These are phyloP conservation scores for Manis crassicaudata DNA, from an alignment of 2,797 vertebrate species.

Conservation along the genomic window DNA sequence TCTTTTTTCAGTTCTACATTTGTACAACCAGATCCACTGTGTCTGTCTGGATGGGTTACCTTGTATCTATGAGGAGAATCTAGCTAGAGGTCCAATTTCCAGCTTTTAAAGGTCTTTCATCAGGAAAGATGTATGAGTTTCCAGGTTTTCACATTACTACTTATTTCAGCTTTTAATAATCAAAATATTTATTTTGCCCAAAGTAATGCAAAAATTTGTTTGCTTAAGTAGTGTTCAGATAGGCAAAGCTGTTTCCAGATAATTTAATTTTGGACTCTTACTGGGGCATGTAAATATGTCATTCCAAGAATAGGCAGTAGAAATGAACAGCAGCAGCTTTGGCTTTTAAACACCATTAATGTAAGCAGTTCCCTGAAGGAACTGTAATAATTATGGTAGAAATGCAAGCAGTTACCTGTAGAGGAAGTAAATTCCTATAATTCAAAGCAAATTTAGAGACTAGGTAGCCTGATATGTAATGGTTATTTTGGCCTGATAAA, in stretches of 20 bases:
- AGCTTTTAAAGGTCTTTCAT: not conserved
- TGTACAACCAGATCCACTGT: not conserved
- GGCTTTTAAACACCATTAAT: not conserved
- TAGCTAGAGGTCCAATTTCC: not conserved
- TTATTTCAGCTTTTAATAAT: constrained; percentile 6
- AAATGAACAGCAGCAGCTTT: not conserved
- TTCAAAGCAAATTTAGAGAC: constrained; percentile 27
- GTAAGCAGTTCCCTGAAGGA: not conserved
- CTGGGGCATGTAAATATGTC: not conserved
- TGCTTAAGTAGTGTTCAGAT: not conserved
- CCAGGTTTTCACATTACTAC: not conserved
- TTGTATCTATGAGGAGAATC: not conserved
- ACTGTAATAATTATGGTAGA: not conserved
- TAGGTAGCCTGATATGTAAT: not conserved
- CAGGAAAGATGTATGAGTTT: not conserved
- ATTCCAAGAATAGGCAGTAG: not conserved
- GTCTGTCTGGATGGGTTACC: not conserved
- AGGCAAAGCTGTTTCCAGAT: not conserved
- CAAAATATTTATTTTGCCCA: not conserved
- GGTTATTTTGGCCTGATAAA: constrained; percentile 17
- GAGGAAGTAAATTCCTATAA: not conserved
- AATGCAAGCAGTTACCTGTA: not conserved
- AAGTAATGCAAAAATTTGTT: constrained; percentile 3
- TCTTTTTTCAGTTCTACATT: not conserved
- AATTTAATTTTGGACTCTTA: constrained; percentile 41